These are phyloP conservation scores for Eristalis tenax DNA, from an alignment of 2,888 invertebrate genomes.

Conservation along the genomic window DNA sequence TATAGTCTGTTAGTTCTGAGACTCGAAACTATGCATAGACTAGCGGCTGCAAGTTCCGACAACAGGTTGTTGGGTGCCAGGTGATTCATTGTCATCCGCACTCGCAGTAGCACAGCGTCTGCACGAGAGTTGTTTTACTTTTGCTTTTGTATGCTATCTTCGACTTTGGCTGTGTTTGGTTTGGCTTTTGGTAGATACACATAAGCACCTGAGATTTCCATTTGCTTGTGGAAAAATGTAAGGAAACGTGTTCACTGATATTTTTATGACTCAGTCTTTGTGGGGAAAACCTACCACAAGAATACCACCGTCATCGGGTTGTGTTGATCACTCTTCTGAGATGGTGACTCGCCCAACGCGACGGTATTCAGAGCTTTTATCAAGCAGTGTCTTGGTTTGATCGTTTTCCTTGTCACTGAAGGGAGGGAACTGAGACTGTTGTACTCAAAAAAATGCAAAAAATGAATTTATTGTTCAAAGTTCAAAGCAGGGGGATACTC, in stretches of 20 bases:
- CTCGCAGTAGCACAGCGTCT: not conserved
- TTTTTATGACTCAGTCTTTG: constrained; percentile 1
- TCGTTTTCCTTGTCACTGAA: too few species aligned
- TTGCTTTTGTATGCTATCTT: not conserved
- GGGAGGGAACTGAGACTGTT: too few species aligned
- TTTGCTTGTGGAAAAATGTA: not conserved
- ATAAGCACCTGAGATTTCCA: not conserved
- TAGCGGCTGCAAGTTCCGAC: not conserved
- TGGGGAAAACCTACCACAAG: constrained; percentile 14
- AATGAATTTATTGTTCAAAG: too few species aligned
- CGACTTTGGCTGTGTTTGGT: not conserved
- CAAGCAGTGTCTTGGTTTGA: too few species aligned
- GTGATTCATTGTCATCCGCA: constrained; percentile 37
- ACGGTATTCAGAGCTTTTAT: not conserved
- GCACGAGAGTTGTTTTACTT: not conserved
- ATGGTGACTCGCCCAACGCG: not conserved
- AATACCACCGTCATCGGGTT: not conserved
- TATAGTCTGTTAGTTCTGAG: not conserved
- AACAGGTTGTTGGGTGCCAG: constrained; percentile 33
- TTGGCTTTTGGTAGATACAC: not conserved
- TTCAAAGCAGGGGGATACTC: too few species aligned
- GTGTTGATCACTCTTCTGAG: not conserved
- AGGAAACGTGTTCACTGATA: not conserved
- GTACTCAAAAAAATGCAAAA: too few species aligned
- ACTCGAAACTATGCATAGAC: not conserved